Conservation (phyloP, 2,797 vertebrate species). For the Sebastes matsubarae region DNA sequence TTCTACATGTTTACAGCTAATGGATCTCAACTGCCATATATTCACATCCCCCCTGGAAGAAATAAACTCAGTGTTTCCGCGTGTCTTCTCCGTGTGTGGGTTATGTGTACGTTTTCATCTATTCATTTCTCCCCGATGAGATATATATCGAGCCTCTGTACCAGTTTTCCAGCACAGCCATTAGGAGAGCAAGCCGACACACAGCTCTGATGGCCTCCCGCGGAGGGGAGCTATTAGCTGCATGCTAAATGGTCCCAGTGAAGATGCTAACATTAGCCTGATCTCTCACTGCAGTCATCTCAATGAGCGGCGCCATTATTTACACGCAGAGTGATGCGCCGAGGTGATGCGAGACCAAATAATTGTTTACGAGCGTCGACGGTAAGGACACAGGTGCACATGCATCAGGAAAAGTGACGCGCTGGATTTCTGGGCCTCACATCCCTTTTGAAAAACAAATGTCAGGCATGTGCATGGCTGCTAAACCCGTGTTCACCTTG, state of each 20-base stretch:
- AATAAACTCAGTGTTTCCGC: slow-evolving; percentile 36
- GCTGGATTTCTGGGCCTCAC: background rate
- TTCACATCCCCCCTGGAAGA: slow-evolving; percentile 59
- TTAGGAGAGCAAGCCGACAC: slow-evolving; percentile 48
- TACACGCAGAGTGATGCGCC: slow-evolving; percentile 48
- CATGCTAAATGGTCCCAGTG: slow-evolving; percentile 72
- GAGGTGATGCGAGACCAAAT: slow-evolving; percentile 16
- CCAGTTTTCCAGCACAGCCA: slow-evolving; percentile 46
- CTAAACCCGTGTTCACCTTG: background rate
- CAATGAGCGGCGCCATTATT: slow-evolving; percentile 61
- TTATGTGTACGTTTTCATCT: slow-evolving; percentile 52
- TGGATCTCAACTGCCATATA: slow-evolving; percentile 75
- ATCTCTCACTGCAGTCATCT: slow-evolving; percentile 63
- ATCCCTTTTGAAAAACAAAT: background rate
- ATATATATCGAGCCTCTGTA: slow-evolving; percentile 30
- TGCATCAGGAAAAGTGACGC: background rate
- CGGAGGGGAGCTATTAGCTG: slow-evolving; percentile 66
- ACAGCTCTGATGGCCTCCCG: slow-evolving; percentile 63
- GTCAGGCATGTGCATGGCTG: background rate
- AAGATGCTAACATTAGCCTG: slow-evolving; percentile 71
- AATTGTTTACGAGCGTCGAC: slow-evolving; percentile 3
- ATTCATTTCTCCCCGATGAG: slow-evolving; percentile 61
- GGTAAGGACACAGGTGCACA: slow-evolving; percentile 7
- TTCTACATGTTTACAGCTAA: slow-evolving; percentile 78
- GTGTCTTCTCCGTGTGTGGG: slow-evolving; percentile 43